Conservation (phyloP, 2,797 vertebrate genomes). For the Malacoraja senta region DNA sequence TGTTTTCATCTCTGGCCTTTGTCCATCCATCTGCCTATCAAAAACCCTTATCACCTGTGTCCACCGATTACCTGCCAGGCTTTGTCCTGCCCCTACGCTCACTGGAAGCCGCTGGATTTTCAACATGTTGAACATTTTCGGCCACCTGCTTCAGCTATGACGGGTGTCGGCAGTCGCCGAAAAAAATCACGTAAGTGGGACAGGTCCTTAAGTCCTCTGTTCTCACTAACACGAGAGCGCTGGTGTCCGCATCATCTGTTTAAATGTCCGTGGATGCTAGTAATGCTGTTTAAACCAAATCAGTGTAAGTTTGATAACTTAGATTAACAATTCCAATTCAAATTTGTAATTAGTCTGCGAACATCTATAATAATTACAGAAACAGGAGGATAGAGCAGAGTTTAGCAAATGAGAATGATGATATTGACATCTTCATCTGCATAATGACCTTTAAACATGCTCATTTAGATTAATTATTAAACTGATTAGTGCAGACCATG, state of each 20-base stretch:
- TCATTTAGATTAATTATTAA: conserved; percentile 14
- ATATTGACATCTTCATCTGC: background rate
- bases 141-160: too few species aligned
- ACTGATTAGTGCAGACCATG: background rate
- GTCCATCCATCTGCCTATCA: too few species aligned
- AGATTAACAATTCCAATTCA: background rate
- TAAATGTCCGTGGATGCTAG: background rate
- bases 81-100: too few species aligned
- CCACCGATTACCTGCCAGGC: too few species aligned
- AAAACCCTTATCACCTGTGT: too few species aligned
- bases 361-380: background rate
- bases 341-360: background rate
- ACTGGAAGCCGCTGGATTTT: too few species aligned
- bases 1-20: too few species aligned
- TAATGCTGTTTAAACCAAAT: background rate
- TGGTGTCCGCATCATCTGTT: background rate
- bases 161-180: too few species aligned
- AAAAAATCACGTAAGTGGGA: too few species aligned
- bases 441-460: background rate
- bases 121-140: too few species aligned
- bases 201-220: too few species aligned
- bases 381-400: background rate
- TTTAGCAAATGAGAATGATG: background rate
- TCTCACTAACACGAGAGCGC: background rate
- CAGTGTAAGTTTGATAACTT: background rate